Evolutionary conservation across 2,888 invertebrate genomes (phyloP).

Genomic region (Caenorhabditis sp.): DNA sequence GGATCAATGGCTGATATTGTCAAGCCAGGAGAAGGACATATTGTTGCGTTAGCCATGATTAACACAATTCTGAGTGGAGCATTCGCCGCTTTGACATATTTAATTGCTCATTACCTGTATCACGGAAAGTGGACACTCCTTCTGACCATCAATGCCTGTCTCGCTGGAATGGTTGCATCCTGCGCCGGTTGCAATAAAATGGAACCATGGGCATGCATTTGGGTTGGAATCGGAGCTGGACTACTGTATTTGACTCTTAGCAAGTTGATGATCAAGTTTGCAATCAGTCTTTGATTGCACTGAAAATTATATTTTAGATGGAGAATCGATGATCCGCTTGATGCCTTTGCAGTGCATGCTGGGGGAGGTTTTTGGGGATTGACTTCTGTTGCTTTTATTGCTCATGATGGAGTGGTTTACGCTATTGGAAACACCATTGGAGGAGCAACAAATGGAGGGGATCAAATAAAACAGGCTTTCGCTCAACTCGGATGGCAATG

Average conservation of each 20-base stretch:
- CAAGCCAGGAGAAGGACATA: conserved; percentile 84
- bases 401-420: conserved; percentile 75
- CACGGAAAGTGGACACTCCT: conserved; percentile 85
- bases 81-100: conserved; percentile 84
- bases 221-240: conserved; percentile 84
- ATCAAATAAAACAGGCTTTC: conserved; percentile 68
- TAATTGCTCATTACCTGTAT: conserved; percentile 83
- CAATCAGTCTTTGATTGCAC: neutral
- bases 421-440: conserved; percentile 71
- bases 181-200: conserved; percentile 85
- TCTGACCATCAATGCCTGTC: conserved; percentile 85
- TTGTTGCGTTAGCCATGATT: conserved; percentile 84
- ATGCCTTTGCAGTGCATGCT: conserved; percentile 85
- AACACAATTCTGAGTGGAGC: conserved; percentile 86
- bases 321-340: conserved; percentile 85
- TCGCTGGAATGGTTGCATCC: conserved; percentile 84
- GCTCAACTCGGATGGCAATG: conserved; percentile 76
- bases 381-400: conserved; percentile 75
- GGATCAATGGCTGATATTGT: conserved; percentile 84
- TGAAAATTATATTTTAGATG: conserved; percentile 54
- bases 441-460: conserved; percentile 56
- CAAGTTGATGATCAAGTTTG: conserved; percentile 77
- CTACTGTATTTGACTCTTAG: conserved; percentile 83
- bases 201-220: conserved; percentile 84
- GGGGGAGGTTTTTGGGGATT: conserved; percentile 85